Evolutionary conservation across 2,113 vertebrate species (phyloP), one percentile per base, ranked within the genome.

Genomic region (Willisornis vidua): DNA sequence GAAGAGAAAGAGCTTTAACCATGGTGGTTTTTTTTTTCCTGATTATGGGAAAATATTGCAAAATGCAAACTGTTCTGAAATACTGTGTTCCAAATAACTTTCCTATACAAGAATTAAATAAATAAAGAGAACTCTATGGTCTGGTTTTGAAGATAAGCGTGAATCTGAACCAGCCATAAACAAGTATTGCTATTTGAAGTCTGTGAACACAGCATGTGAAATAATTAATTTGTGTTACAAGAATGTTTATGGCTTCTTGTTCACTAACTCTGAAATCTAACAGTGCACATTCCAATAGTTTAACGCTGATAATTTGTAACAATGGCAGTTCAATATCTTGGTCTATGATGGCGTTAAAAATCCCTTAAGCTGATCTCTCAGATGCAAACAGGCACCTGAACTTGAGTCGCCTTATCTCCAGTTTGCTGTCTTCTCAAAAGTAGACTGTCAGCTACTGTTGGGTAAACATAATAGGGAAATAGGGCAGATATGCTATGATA

Each of bases 131-230:
- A 43, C 10, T 46, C 5, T 1, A 3, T 62, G 52, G 35, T 74
- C 59, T 90, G 79, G 41, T 74, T 90, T 95, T 87, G 80, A 84
- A 80, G 83, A 78, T 89, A 94, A 92, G 33, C 48, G 67, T 58
- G 33, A 94, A 43, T 81, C 43, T 80, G 65, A 92, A 67, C 19
- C 14, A 89, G 20, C 18, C 20, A 20, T 70, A 66, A 87, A 48
- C 12, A 83, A 88, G 62, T 43, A 35, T 12, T 80, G 39, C 33
- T 45, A 24, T 92, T 81, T 92, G 73, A 96, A 81, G 59, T 89
- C 72, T 89, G 33, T 84, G 73, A 89, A 63, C 20, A 68, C 19
- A 75, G 65, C 2, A 5, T 71, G 70, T n/a, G 17, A 90, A 90
- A 80, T 46, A 0, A 59, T 74, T 83, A 79, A 58, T 20, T 80